Percentiles rank a stretch among this genome's conserved stretches.
phyloP scores from a whole-genome alignment of 2,113 vertebrate genomes.

The Forbesichthys agassizii region DNA sequence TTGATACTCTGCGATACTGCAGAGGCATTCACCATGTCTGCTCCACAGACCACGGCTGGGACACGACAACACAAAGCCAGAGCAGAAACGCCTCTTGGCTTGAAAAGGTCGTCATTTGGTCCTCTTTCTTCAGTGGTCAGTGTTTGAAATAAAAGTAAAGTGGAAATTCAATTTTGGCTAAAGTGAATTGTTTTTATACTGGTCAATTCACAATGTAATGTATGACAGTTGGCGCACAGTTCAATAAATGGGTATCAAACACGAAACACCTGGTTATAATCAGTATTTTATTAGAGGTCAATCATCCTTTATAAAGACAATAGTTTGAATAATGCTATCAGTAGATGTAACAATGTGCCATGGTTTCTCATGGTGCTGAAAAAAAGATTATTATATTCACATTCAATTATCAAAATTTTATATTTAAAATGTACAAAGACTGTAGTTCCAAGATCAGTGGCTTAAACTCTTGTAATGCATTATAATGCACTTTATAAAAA shows the following conservation, averaged over 20 bases:
- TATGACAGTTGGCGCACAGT: conserved; percentile 11
- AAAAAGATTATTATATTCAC: no score
- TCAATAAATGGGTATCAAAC: conserved; percentile 7
- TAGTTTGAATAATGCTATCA: no score
- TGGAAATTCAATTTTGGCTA: conserved; percentile 59
- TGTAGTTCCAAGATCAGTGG: no score
- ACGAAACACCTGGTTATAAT: conserved; percentile 38
- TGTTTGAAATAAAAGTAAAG: conserved; percentile 39
- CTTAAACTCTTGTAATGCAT: no score
- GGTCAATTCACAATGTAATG: conserved; percentile 4
- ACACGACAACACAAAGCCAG: conserved; percentile 56
- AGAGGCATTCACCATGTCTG: conserved; percentile 51
- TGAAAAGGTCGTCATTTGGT: conserved; percentile 59
- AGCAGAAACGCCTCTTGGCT: conserved; percentile 35
- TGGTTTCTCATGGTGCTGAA: no score
- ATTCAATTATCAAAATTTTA: no score
- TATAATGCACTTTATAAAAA: no score
- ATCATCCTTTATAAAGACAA: no score
- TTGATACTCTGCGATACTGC: conserved; percentile 59
- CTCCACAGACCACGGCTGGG: conserved; percentile 42
- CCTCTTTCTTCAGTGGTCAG: conserved; percentile 31
- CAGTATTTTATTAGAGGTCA: background rate
- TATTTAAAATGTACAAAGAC: no score
- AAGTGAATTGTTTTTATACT: conserved; percentile 19
- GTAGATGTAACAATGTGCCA: no score